Evolutionary conservation across 2,888 invertebrate species (phyloP), one percentile per base, ranked within the genome.

Genomic region (Cosmorhoe ocellata): DNA sequence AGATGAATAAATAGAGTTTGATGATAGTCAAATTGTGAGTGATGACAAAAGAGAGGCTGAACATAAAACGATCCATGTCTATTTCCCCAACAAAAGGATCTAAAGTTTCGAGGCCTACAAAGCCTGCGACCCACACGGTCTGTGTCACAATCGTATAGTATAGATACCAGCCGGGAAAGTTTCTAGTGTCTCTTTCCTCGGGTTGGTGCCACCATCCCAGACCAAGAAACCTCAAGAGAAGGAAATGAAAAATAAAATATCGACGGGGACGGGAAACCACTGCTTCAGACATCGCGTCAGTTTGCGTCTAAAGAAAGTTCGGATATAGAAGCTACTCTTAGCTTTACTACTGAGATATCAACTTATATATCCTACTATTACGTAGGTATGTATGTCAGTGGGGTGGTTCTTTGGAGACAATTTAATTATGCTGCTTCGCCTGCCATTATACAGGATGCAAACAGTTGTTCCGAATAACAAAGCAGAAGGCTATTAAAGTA

Each of bases 181-280:
- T 90, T 2, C 65, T 65, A 0, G 71, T 79, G 10, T 85, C 71
- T 1, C 51, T 65, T 67, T 88, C 80, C 47, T 89, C 86, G 0
- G 90, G 88, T 41, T 84, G 79, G 58, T 90, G 90, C 89, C 89
- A 90, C 90, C 89, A 89, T 14, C 90, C 90, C 0, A 90, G 59
- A 0, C 89, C 89, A 3, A 89, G 66, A 42, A 81, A 78, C 42
- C 90, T 74, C 3, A 90, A 58, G 13, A 90, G 66, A n/a, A 60
- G 50, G 51, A 69, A 90, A 58, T 90, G 89, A 26, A 82, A 61
- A 11, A 66, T 66, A 58, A 90, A 90, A 58, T 84, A 89, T 12
- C 76, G 74, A 18, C 51, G 75, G 0, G 87, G 85, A 11, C 76
- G 76, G 37, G 51, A 31, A 12, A 13, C 43, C 12, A 18, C 26